These are phyloP conservation scores for Vombatus ursinus DNA, from an alignment of 2,113 vertebrate genomes.

Conservation along the genomic window DNA sequence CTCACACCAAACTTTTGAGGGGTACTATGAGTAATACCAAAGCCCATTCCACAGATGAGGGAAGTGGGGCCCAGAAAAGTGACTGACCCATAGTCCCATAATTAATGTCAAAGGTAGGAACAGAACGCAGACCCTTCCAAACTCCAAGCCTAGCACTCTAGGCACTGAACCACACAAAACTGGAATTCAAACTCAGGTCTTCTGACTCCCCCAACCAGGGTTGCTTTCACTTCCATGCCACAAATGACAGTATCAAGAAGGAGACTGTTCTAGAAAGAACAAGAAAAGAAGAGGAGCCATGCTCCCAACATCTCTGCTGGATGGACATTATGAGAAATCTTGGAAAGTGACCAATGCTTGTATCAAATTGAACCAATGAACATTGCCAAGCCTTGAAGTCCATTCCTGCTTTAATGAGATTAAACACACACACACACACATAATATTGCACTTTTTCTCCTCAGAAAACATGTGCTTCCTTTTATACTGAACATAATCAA, in stretches of 20 bases:
- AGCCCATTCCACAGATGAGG: not conserved
- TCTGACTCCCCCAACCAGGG: not conserved
- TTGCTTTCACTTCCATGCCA: not conserved
- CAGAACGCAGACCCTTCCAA: not conserved
- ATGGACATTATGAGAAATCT: not conserved
- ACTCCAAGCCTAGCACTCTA: not conserved
- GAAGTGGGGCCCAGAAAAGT: not conserved
- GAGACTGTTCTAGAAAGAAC: not conserved
- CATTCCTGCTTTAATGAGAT: not conserved
- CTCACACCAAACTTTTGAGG: not conserved
- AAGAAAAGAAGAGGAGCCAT: not conserved
- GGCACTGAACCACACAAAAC: not conserved
- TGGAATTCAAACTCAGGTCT: not conserved
- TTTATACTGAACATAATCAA: not conserved
- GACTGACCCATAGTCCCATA: not conserved
- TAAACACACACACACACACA: not conserved
- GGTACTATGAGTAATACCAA: not conserved
- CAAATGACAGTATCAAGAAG: not conserved
- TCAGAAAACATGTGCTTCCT: not conserved
- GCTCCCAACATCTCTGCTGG: not conserved
- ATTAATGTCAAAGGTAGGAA: not conserved
- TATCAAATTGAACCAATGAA: not conserved
- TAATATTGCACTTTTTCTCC: not conserved
- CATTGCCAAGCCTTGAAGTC: not conserved
- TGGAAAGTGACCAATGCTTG: not conserved